phyloP scores from a whole-genome alignment of 2,113 vertebrate species.

The Triplophysa rosa region DNA sequence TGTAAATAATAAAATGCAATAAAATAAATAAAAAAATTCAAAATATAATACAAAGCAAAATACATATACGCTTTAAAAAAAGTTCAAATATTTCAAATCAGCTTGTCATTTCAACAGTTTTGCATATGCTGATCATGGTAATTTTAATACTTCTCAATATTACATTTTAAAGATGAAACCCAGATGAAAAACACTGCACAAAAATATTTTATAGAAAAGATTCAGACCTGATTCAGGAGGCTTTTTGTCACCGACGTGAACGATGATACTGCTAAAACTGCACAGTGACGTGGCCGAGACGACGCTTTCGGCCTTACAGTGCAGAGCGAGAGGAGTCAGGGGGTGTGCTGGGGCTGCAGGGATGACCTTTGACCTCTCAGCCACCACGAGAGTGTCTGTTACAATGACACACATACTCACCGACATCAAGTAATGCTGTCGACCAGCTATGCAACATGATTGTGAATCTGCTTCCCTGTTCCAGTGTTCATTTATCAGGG shows the following conservation, averaged over 20 bases:
- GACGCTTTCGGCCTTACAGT: slow-evolving; percentile 88
- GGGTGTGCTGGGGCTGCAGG: slow-evolving; percentile 56
- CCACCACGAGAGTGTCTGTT: slow-evolving; percentile 66
- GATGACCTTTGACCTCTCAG: slow-evolving; percentile 63
- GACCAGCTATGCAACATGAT: neutral
- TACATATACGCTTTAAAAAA: too few relatives aligned
- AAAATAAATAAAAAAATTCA: too few relatives aligned
- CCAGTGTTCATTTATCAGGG: too few relatives aligned
- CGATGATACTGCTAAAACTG: slow-evolving; percentile 94
- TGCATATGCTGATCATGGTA: too few relatives aligned
- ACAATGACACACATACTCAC: neutral
- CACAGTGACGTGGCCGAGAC: slow-evolving; percentile 86
- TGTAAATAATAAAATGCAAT: too few relatives aligned
- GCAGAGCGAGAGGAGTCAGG: slow-evolving; percentile 80
- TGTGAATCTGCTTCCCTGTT: neutral
- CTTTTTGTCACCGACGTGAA: slow-evolving; percentile 93
- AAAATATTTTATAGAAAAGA: neutral
- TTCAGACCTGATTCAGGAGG: slow-evolving; percentile 82
- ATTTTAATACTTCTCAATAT: too few relatives aligned
- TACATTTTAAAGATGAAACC: too few relatives aligned
- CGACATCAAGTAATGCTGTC: neutral
- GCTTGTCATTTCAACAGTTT: too few relatives aligned
- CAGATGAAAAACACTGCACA: too few relatives aligned
- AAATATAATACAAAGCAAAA: too few relatives aligned
- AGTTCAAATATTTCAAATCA: too few relatives aligned